Evolutionary conservation across 1,140 invertebrate genomes (phyloP).

Genomic region (Aphelenchoides avenae): DNA sequence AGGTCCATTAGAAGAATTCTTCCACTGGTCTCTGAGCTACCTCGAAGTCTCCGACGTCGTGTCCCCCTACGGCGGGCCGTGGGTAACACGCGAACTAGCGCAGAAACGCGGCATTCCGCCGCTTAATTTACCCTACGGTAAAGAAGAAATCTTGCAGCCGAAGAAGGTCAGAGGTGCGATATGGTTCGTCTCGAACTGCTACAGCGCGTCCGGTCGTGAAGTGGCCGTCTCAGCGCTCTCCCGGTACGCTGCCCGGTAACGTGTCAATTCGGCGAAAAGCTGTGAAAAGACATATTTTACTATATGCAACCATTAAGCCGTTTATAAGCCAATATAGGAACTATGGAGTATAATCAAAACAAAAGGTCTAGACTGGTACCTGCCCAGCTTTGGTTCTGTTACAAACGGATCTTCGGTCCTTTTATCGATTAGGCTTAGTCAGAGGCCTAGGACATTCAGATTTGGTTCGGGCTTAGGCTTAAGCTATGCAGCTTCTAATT

Average conservation of each 20-base stretch:
- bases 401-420: no score
- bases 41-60: constrained; percentile 12
- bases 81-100: constrained; percentile 18
- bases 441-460: no score
- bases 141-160: constrained; percentile 10
- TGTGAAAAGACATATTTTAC: no score
- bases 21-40: constrained; percentile 33
- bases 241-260: no score
- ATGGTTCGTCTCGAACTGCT: constrained; percentile 46
- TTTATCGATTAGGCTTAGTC: no score
- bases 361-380: no score
- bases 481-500: no score
- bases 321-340: no score
- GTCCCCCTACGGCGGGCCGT: constrained; percentile 34
- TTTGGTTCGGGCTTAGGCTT: no score
- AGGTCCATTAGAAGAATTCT: constrained; percentile 22
- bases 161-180: constrained; percentile 16
- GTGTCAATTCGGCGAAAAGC: constrained; percentile 1
- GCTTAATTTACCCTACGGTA: constrained; percentile 13
- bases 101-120: constrained; percentile 11
- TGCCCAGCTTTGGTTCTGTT: no score
- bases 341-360: no score
- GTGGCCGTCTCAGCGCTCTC: constrained; percentile 29
- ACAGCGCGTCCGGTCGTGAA: constrained; percentile 35
- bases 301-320: no score